Conservation (phyloP, 1,140 invertebrate species). For the Drosophila kepulauana region DNA sequence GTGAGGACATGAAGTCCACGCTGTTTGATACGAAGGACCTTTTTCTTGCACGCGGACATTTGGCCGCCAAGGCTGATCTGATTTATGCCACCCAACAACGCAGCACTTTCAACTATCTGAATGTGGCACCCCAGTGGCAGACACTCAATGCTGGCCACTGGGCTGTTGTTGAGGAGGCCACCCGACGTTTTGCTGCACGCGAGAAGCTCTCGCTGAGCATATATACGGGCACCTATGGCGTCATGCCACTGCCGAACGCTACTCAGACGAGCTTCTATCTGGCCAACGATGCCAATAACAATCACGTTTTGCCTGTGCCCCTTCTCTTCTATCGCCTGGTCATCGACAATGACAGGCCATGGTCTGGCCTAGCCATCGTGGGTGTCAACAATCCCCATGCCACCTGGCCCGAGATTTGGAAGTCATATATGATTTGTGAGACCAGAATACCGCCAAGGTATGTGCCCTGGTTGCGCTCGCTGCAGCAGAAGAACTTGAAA, state of each 20-base stretch:
- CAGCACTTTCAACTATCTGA: conserved; percentile 88
- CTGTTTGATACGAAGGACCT: conserved; percentile 45
- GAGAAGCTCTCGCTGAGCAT: conserved; percentile 84
- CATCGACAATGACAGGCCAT: conserved; percentile 68
- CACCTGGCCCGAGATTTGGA: conserved; percentile 58
- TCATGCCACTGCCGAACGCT: conserved; percentile 85
- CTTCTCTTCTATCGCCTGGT: conserved; percentile 87
- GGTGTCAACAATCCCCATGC: conserved; percentile 87
- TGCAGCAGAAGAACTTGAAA: conserved; percentile 84
- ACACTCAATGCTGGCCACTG: conserved; percentile 88
- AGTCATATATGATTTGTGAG: conserved; percentile 85
- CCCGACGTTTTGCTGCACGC: conserved; percentile 81
- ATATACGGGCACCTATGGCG: conserved; percentile 87
- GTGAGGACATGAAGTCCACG: background rate
- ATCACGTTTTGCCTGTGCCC: conserved; percentile 85
- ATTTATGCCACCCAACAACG: conserved; percentile 88
- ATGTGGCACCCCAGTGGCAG: conserved; percentile 88
- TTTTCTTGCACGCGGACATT: conserved; percentile 86
- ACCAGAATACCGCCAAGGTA: conserved; percentile 81
- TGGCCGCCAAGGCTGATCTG: conserved; percentile 88
- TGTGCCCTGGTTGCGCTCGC: conserved; percentile 86
- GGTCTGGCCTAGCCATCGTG: conserved; percentile 86
- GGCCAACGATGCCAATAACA: conserved; percentile 75
- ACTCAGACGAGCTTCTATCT: conserved; percentile 85
- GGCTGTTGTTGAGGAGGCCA: conserved; percentile 85